A percentile compares a stretch with the other conserved stretches of the same genome.
Conservation (phyloP, 2,797 vertebrate species). For the Ispidina picta region DNA sequence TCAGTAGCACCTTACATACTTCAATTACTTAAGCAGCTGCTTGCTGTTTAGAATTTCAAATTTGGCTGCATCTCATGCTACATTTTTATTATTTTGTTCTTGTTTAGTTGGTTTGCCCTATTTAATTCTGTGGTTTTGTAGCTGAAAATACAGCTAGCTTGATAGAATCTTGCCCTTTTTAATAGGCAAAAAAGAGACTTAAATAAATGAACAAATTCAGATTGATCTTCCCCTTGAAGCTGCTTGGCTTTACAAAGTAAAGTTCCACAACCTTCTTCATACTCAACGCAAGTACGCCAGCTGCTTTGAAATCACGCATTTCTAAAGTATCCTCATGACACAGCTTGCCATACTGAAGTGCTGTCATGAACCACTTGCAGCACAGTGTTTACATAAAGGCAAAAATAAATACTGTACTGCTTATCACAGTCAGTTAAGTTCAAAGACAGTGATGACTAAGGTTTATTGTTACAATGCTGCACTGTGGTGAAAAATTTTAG, state of each 20-base stretch:
- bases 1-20: constrained; percentile 21
- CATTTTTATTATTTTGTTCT: background rate
- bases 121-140: background rate
- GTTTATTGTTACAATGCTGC: background rate
- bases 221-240: constrained; percentile 14
- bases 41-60: constrained; percentile 38
- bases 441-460: constrained; percentile 28
- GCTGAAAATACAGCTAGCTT: background rate
- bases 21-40: constrained; percentile 32
- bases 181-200: constrained; percentile 3
- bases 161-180: constrained; percentile 5
- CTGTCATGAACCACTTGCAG: constrained; percentile 12
- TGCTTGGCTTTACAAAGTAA: background rate
- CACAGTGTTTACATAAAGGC: constrained; percentile 43
- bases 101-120: constrained; percentile 19
- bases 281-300: background rate
- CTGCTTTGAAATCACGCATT: constrained; percentile 14
- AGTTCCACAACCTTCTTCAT: background rate
- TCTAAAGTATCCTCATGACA: constrained; percentile 46
- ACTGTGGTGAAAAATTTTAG: background rate
- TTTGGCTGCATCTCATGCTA: constrained; percentile 5
- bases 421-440: constrained; percentile 28
- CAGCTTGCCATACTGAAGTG: background rate
- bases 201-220: constrained; percentile 8
- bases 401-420: constrained; percentile 33